Evolutionary conservation across 2,113 vertebrate species (phyloP).

Genomic region (Tupaia chinensis): DNA sequence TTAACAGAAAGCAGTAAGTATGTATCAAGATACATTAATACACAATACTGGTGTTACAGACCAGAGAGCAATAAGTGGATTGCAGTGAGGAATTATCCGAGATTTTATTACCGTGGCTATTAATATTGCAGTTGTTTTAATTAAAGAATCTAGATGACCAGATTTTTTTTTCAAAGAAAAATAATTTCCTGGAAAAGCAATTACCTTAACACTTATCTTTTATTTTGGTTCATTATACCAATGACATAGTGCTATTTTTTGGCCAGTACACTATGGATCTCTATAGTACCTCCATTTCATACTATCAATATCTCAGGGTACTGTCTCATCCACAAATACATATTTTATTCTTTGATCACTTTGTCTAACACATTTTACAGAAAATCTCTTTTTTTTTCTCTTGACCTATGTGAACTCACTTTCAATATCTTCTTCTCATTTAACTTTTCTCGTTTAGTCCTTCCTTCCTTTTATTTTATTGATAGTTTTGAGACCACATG

Average conservation of each 20-base stretch:
- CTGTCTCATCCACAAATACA: rapidly evolving
- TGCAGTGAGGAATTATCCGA: not conserved
- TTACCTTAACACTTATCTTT: not conserved
- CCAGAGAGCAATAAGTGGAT: not conserved
- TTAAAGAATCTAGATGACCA: not conserved
- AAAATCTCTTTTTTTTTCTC: not conserved
- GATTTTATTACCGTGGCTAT: not conserved
- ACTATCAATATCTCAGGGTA: not conserved
- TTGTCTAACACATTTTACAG: not conserved
- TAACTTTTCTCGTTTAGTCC: not conserved
- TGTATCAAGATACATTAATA: not conserved
- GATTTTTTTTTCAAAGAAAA: not conserved
- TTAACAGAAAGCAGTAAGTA: not conserved
- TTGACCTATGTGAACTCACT: not conserved
- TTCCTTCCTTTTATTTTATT: not conserved
- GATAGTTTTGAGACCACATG: not conserved
- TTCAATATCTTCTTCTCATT: not conserved
- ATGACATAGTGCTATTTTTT: not conserved
- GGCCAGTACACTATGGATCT: not conserved
- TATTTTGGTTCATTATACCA: not conserved
- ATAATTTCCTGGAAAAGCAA: not conserved
- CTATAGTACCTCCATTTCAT: not conserved
- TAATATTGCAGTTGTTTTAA: not conserved
- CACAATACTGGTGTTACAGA: not conserved
- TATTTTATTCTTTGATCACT: constrained; percentile 13